Base-by-base conservation (phyloP, 2,888 invertebrate genomes). In the Smittia aterrima region DNA sequence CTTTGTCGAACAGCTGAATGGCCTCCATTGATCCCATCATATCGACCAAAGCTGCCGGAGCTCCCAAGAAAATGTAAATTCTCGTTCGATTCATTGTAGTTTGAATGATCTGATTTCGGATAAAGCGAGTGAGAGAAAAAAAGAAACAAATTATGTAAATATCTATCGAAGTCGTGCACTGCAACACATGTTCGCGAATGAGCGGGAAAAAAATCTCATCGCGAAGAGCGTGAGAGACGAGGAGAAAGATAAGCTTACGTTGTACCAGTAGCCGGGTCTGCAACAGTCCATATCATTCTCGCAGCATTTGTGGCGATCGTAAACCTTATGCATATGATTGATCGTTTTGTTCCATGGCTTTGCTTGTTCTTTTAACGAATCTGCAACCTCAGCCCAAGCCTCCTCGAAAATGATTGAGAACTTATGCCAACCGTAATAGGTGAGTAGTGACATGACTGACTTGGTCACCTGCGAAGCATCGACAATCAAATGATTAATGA, bases 31-130 rank as follows among this genome's bases (percentile, higher is more conserved):
- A 90, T 40, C 89, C 88, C 92, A 97, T 94, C 86, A 98, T 90
- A 78, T 95, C 94, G 76, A 95, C 90, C 73, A 98, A 86, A 1
- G 92, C 91, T 75, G 89, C 86, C n/a, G 92, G 86, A 22, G 92
- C 90, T 0, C 97, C 97, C 80, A 98, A 86, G 81, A 97, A 95
- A 68, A 98, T 93, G 82, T 98, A 98, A 81, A 98, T 97, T 82
- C 95, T 87, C 4, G 94, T 95, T 79, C 87, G 88, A 82, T 93
- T 93, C 84, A 92, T 93, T 32, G 94, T 93, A 77, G 91, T 90
- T 82, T 92, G 90, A 16, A 83, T 82, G 41, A 82, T 78, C 83
- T 83, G 76, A 18, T 41, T 66, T 66, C 38, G n/a, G 2, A 27
- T 16, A 11, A 32, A 18, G 25, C 32, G 32, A 47, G 16, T 47